Conservation (phyloP, 2,888 invertebrate genomes). For the Coenonympha arcania region DNA sequence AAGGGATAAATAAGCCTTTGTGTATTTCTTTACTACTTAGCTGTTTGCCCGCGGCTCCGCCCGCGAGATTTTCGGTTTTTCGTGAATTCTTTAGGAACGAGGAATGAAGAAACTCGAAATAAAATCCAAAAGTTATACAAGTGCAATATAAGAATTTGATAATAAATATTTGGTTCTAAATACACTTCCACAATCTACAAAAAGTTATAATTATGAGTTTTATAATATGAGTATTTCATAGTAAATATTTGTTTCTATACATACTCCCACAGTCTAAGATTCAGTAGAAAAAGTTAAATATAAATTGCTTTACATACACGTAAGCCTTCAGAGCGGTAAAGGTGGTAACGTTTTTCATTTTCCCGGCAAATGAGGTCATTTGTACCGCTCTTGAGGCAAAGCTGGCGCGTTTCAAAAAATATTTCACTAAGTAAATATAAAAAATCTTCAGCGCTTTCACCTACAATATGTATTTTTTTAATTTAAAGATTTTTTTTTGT, state of each 20-base stretch:
- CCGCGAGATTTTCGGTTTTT: no score
- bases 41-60: no score
- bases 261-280: neutral
- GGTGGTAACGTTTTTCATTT: constrained; percentile 16
- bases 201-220: no score
- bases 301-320: constrained; percentile 11
- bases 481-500: constrained; percentile 1
- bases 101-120: no score
- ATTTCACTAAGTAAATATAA: constrained; percentile 11
- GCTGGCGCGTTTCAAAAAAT: constrained; percentile 17
- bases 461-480: neutral
- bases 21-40: no score
- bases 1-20: no score
- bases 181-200: neutral
- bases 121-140: no score
- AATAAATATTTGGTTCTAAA: neutral
- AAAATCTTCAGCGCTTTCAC: constrained; percentile 5
- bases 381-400: constrained; percentile 18
- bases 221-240: neutral
- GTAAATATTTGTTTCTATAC: neutral
- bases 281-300: constrained; percentile 14
- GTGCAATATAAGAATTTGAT: no score
- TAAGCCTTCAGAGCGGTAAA: constrained; percentile 9
- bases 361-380: constrained; percentile 22
- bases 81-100: no score